Evolutionary conservation across 2,113 vertebrate species (phyloP), one percentile per base, ranked within the genome.

Genomic region (Scalopus aquaticus): DNA sequence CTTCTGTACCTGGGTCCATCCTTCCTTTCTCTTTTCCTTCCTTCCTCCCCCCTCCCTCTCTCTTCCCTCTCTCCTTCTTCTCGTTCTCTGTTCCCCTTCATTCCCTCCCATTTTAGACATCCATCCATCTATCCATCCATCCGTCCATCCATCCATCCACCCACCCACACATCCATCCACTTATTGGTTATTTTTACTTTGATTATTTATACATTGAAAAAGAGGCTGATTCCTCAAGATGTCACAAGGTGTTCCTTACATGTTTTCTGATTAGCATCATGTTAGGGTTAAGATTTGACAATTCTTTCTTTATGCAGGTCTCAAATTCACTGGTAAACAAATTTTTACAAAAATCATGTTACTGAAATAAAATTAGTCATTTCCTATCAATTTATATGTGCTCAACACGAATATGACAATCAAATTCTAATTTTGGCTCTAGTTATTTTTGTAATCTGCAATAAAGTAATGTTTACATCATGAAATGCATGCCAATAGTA

Each of bases 41-140:
- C 51, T 51, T 3, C 35, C 51, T 16, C 6, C 7, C 2, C 6
- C 6, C 30, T 7, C 13, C 5, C 12, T 15, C 5, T 17, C 17
- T 15, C 32, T 16, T 15, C 42, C 32, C 8, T 28, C 72, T 30
- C 5, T 4, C 17, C 44, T 22, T n/a, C 46, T 35, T 32, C 37
- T 65, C 7, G 24, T 19, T 26, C 49, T 32, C 9, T 17, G 11
- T 4, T 26, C 19, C n/a, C 17, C 11, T 42, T 46, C 28, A 22
- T 1, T 60, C 26, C 42, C 19, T 32, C 22, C 69, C 39, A 9
- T 49, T 78, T 10, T 0, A 51, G 49, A 16, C 49, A 51, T 44
- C 24, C 4, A 42, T 16, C 22, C 7, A 20, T 6, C 2, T 32
- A 13, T 49, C 46, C 30, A 7, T 46, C 56, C 37, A 5, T 76